These are phyloP conservation scores for Liopterus haemorrhoidalis DNA, from an alignment of 2,888 invertebrate genomes.

Conservation along the genomic window DNA sequence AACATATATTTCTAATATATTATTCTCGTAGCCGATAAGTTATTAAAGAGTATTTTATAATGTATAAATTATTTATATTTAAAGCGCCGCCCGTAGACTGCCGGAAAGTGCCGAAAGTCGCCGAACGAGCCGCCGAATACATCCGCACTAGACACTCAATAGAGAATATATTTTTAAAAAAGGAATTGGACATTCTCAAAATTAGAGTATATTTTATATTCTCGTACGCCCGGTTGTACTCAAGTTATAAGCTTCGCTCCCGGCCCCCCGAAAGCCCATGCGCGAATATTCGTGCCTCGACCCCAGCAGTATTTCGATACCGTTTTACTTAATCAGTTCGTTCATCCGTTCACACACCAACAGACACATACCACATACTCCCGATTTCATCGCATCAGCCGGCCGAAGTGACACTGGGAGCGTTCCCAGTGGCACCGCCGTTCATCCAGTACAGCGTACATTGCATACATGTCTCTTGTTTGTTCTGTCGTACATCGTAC, in stretches of 20 bases:
- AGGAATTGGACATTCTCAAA: conserved; percentile 16
- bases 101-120: too few relatives aligned
- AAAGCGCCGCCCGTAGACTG: too few relatives aligned
- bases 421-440: not conserved
- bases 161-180: conserved; percentile 18
- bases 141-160: too few relatives aligned
- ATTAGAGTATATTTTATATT: conserved; percentile 20
- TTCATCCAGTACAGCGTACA: not conserved
- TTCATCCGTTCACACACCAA: not conserved
- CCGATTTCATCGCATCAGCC: not conserved
- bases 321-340: conserved; percentile 17
- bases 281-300: conserved; percentile 40
- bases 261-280: conserved; percentile 36
- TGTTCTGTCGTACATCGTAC: too few relatives aligned
- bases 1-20: conserved; percentile 44
- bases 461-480: not conserved
- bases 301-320: conserved; percentile 30
- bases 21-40: conserved; percentile 45
- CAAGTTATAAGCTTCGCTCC: conserved; percentile 16
- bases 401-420: not conserved
- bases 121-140: too few relatives aligned
- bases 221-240: conserved; percentile 10
- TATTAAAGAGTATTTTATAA: conserved; percentile 40
- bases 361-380: conserved; percentile 1
- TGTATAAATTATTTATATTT: too few relatives aligned